A percentile compares a stretch with the other conserved stretches of the same genome.
Conservation (phyloP, 2,888 invertebrate species). For the Danaus chrysippus region DNA sequence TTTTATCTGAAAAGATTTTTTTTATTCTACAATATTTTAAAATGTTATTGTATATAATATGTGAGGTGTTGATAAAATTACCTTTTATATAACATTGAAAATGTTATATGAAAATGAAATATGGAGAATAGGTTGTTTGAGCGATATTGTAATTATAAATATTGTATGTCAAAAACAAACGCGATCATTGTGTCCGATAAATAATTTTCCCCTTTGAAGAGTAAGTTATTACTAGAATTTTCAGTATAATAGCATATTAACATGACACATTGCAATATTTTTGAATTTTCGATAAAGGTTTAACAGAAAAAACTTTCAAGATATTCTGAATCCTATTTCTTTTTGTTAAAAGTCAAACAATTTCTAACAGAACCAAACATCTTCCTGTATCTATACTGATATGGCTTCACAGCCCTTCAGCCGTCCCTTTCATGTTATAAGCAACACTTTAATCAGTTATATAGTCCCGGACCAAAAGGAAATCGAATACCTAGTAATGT, state of each 20-base stretch:
- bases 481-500: constrained; percentile 27
- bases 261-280: not conserved
- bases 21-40: too few species aligned
- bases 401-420: constrained; percentile 24
- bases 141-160: not conserved
- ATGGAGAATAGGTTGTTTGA: not conserved
- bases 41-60: too few species aligned
- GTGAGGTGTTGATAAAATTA: too few species aligned
- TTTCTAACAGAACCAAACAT: too few species aligned
- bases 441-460: constrained; percentile 32
- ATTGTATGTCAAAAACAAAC: not conserved
- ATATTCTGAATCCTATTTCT: too few species aligned
- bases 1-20: not conserved
- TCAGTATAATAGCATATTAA: not conserved
- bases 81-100: not conserved
- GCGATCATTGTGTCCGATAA: not conserved
- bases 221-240: not conserved
- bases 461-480: constrained; percentile 18
- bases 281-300: not conserved
- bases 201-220: not conserved
- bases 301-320: too few species aligned
- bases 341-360: too few species aligned
- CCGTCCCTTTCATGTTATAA: constrained; percentile 58
- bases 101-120: not conserved
- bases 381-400: too few species aligned